phyloP scores from a whole-genome alignment of 1,140 invertebrate genomes.

The Trialeurodes vaporariorum region DNA sequence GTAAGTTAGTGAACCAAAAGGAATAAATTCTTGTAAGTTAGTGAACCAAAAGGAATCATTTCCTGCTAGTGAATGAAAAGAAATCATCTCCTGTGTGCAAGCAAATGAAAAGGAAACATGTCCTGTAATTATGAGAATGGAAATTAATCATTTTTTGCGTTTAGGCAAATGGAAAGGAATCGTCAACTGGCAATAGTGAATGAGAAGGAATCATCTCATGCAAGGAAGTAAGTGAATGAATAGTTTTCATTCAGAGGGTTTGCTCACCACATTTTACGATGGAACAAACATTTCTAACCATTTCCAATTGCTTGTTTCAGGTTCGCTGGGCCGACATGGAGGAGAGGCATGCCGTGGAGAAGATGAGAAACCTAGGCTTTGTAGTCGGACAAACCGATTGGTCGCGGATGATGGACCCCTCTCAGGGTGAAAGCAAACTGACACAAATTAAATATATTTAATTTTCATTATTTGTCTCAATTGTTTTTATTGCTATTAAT shows the following conservation, averaged over 20 bases:
- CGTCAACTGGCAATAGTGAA: too few relatives aligned
- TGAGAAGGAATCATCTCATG: too few relatives aligned
- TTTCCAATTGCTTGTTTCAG: conserved; percentile 40
- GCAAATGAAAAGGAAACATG: too few relatives aligned
- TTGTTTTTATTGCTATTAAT: neutral
- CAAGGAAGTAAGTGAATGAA: neutral
- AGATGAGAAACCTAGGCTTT: conserved; percentile 85
- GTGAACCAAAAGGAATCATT: too few relatives aligned
- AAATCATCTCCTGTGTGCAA: too few relatives aligned
- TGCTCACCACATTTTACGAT: neutral
- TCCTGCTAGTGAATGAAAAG: too few relatives aligned
- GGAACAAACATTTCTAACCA: neutral
- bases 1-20: too few relatives aligned
- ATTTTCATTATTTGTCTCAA: neutral
- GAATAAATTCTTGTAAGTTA: too few relatives aligned
- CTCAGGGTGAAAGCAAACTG: conserved; percentile 72
- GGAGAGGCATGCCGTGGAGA: conserved; percentile 76
- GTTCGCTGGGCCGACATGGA: conserved; percentile 96
- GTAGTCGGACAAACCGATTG: conserved; percentile 91
- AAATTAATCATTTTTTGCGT: too few relatives aligned
- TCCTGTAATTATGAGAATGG: too few relatives aligned
- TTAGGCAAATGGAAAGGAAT: too few relatives aligned
- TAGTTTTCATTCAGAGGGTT: conserved; percentile 3
- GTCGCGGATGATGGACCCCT: conserved; percentile 86
- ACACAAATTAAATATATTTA: conserved; percentile 89